phyloP scores from a whole-genome alignment of 35 echinoderm and acorn worm species.

The Ophioderma brevispina region DNA sequence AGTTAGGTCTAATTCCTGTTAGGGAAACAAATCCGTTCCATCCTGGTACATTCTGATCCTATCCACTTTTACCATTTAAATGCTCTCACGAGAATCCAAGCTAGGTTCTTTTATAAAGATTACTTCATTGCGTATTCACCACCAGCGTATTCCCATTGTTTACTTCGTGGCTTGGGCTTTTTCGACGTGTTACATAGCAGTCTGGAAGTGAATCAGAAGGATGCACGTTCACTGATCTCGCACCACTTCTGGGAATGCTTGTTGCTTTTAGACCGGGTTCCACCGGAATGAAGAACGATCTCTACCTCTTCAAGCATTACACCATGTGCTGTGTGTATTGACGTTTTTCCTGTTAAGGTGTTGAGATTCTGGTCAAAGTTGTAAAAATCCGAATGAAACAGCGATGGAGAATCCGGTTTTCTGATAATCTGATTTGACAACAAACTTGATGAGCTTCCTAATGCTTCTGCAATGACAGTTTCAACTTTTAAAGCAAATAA shows the following conservation, averaged over 20 bases:
- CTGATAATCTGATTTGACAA: slow-evolving; percentile 62
- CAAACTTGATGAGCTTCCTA: slow-evolving; percentile 35
- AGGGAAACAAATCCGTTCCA: slow-evolving; percentile 58
- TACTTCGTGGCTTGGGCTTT: not conserved
- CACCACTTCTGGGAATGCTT: not conserved
- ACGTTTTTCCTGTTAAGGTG: slow-evolving; percentile 6
- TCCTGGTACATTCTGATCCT: slow-evolving; percentile 48
- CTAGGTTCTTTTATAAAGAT: not conserved
- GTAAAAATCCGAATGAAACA: slow-evolving; percentile 76
- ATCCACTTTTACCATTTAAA: too few species aligned
- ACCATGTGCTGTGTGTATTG: slow-evolving; percentile 58
- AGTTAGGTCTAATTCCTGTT: slow-evolving; percentile 44
- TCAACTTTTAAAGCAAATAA: slow-evolving; percentile 67
- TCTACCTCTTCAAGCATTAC: slow-evolving; percentile 66
- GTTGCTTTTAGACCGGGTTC: not conserved
- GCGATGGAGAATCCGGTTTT: slow-evolving; percentile 11
- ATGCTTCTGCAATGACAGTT: slow-evolving; percentile 44
- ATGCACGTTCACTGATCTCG: not conserved
- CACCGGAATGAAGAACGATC: not conserved
- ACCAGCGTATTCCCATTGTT: not conserved
- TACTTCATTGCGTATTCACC: not conserved
- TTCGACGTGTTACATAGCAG: not conserved
- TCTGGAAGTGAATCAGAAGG: not conserved
- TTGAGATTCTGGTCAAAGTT: slow-evolving; percentile 52
- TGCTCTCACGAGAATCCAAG: not conserved